These are phyloP conservation scores for Tetropium fuscum DNA, from an alignment of 2,888 invertebrate species.

Conservation along the genomic window DNA sequence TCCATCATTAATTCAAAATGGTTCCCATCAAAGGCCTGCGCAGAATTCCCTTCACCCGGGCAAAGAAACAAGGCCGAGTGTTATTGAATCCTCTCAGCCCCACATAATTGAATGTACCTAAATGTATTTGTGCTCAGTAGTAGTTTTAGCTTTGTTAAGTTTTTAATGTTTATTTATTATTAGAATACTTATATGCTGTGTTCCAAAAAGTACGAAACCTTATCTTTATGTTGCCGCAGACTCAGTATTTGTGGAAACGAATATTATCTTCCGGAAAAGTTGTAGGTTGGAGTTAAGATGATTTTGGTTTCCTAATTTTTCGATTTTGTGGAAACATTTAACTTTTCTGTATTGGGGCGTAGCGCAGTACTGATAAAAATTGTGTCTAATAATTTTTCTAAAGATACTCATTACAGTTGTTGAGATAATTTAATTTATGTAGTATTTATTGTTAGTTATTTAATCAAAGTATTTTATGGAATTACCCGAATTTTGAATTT, in stretches of 20 bases:
- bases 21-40: constrained; percentile 56
- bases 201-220: constrained; percentile 37
- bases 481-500: constrained; percentile 62
- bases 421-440: constrained; percentile 52
- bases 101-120: constrained; percentile 95
- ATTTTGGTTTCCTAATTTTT: constrained; percentile 33
- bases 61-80: constrained; percentile 80
- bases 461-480: constrained; percentile 55
- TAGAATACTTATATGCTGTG: constrained; percentile 45
- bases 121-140: constrained; percentile 60
- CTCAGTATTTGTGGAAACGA: constrained; percentile 35
- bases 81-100: constrained; percentile 90
- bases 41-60: constrained; percentile 65
- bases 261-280: constrained; percentile 26
- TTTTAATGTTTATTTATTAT: constrained; percentile 64
- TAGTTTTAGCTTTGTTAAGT: constrained; percentile 60
- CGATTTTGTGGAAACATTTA: constrained; percentile 39
- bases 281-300: neutral
- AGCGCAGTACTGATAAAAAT: constrained; percentile 46
- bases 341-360: constrained; percentile 41
- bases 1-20: constrained; percentile 53
- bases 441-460: constrained; percentile 51
- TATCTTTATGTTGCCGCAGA: constrained; percentile 44
- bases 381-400: constrained; percentile 48
- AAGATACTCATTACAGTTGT: constrained; percentile 59